Conservation (phyloP, 1,140 invertebrate genomes). For the Trichonephila clavipes region DNA sequence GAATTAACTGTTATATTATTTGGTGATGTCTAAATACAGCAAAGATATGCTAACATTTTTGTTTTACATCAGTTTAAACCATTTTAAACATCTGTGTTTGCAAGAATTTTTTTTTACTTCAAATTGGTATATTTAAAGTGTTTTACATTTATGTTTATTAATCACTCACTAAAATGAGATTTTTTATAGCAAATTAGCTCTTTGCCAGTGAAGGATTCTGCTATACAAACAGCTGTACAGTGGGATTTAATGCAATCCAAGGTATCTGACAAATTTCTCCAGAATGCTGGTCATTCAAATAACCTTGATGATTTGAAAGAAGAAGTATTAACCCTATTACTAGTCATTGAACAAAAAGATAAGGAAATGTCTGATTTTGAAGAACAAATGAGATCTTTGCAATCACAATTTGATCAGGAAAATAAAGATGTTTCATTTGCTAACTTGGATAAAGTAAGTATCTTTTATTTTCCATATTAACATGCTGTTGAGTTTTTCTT, state of each 20-base stretch:
- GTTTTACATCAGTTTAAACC: too few relatives aligned
- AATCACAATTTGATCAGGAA: background rate
- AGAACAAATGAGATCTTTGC: background rate
- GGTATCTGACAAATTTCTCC: background rate
- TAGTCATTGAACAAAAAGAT: conserved; percentile 60
- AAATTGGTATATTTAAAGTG: too few relatives aligned
- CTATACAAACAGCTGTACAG: conserved; percentile 18
- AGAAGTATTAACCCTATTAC: conserved; percentile 46
- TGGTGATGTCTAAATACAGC: too few relatives aligned
- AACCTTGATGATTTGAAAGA: conserved; percentile 55
- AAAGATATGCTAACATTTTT: too few relatives aligned
- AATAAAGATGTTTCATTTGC: background rate
- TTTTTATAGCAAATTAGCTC: background rate
- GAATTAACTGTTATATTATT: too few relatives aligned
- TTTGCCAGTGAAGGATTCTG: background rate
- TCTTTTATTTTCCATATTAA: background rate
- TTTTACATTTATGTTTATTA: too few relatives aligned
- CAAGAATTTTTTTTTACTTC: too few relatives aligned
- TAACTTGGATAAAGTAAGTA: background rate
- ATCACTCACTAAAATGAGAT: background rate
- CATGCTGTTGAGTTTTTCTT: too few relatives aligned
- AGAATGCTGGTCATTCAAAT: background rate
- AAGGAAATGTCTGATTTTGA: conserved; percentile 40
- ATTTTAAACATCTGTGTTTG: too few relatives aligned
- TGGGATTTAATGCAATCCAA: conserved; percentile 30